A percentile compares a stretch with the other conserved stretches of the same genome.
Evolutionary conservation across 2,113 vertebrate genomes (phyloP).

Genomic region (Austrofundulus limnaeus): DNA sequence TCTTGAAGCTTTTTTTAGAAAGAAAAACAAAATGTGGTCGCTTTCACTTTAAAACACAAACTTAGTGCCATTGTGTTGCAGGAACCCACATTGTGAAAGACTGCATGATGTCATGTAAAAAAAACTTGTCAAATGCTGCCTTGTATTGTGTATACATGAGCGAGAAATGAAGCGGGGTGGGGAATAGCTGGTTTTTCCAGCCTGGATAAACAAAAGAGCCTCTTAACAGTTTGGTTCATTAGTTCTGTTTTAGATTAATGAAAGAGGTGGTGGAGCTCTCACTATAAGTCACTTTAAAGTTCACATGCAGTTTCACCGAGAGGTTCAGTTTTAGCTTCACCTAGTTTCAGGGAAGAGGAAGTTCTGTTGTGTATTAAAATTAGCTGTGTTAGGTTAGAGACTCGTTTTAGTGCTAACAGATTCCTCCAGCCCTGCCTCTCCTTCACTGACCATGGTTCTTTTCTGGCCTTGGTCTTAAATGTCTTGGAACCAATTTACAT

Average conservation of each 20-base stretch:
- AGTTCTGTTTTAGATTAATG: too few species aligned
- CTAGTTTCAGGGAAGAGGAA: neutral
- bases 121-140: conserved; percentile 10
- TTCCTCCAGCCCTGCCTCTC: too few species aligned
- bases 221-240: neutral
- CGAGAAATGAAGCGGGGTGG: neutral
- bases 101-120: conserved; percentile 10
- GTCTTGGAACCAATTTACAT: too few species aligned
- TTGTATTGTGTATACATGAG: conserved; percentile 3
- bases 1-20: neutral
- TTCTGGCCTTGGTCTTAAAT: neutral
- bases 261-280: too few species aligned
- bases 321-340: neutral
- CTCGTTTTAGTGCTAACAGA: too few species aligned
- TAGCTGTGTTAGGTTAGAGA: neutral
- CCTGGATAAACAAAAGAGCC: neutral
- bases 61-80: neutral
- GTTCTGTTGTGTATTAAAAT: neutral
- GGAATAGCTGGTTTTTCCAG: neutral
- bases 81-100: neutral
- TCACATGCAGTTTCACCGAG: too few species aligned
- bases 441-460: neutral
- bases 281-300: too few species aligned
- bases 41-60: neutral
- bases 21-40: neutral